Conservation (phyloP, 2,113 vertebrate species). For the Dissostichus mawsoni region DNA sequence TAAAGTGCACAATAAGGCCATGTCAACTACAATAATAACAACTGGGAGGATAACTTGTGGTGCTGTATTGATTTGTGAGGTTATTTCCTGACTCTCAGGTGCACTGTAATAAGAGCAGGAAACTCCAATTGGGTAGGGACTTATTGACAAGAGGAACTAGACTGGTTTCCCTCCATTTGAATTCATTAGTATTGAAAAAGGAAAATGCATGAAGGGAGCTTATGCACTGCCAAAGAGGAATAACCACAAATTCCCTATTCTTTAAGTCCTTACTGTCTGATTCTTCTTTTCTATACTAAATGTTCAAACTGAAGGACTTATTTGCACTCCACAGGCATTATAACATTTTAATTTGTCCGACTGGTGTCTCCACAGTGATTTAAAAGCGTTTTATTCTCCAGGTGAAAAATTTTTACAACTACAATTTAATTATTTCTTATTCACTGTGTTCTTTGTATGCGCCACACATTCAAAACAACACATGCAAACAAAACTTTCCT, state of each 20-base stretch:
- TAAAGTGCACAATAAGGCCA: not conserved
- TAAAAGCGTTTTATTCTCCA: not conserved
- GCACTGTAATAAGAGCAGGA: not conserved
- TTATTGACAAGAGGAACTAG: slow-evolving; percentile 18
- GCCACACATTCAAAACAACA: not conserved
- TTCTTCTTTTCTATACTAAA: not conserved
- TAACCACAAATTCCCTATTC: not conserved
- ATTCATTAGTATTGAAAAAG: not conserved
- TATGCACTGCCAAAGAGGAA: slow-evolving; percentile 1
- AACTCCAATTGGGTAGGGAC: not conserved
- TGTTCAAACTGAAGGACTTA: not conserved
- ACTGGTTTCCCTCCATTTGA: not conserved
- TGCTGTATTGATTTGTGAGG: not conserved
- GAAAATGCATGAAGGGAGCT: slow-evolving; percentile 8
- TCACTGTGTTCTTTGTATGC: not conserved
- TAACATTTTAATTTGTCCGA: not conserved
- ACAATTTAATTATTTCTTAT: not conserved
- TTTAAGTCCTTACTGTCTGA: not conserved
- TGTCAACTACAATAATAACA: slow-evolving; percentile 2
- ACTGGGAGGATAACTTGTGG: not conserved
- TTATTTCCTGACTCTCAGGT: not conserved
- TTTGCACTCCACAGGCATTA: not conserved
- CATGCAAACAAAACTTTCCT: not conserved
- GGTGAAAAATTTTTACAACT: not conserved
- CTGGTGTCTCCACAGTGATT: not conserved